phyloP scores from a whole-genome alignment of 2,113 vertebrate species.

The Craseonycteris thonglongyai region DNA sequence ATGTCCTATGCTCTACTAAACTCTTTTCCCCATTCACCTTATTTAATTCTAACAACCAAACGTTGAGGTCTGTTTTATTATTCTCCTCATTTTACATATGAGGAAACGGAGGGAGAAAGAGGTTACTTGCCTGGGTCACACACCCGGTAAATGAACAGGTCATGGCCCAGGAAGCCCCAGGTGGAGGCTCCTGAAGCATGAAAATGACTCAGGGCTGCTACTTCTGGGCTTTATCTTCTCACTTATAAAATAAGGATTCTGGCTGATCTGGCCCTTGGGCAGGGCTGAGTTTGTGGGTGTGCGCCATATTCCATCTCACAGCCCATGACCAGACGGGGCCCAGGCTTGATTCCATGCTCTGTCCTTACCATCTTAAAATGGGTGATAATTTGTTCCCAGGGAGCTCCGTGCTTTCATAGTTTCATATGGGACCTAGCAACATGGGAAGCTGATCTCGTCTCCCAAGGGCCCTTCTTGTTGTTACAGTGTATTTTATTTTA shows the following conservation, averaged over 20 bases:
- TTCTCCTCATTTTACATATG: not conserved
- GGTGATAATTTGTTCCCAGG: not conserved
- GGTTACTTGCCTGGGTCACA: not conserved
- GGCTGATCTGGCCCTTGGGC: too few relatives aligned
- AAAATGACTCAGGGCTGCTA: too few relatives aligned
- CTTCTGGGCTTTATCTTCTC: not conserved
- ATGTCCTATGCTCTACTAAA: not conserved
- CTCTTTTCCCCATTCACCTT: not conserved
- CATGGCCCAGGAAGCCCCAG: too few relatives aligned
- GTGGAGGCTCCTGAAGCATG: rapidly evolving
- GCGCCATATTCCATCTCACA: too few relatives aligned
- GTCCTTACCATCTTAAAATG: not conserved
- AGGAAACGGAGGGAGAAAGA: not conserved
- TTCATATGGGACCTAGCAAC: not conserved
- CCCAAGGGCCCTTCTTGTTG: not conserved
- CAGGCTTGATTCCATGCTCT: not conserved
- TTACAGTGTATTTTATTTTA: not conserved
- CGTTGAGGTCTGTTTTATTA: not conserved
- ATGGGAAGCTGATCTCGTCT: not conserved
- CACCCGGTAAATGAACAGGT: not conserved
- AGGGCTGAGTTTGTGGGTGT: not conserved
- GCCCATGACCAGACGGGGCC: not conserved
- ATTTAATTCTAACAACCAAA: not conserved
- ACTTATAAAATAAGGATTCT: not conserved
- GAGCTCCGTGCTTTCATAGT: not conserved